These are phyloP conservation scores for Philopotamus ludificatus DNA, from an alignment of 1,140 invertebrate species.

Conservation along the genomic window DNA sequence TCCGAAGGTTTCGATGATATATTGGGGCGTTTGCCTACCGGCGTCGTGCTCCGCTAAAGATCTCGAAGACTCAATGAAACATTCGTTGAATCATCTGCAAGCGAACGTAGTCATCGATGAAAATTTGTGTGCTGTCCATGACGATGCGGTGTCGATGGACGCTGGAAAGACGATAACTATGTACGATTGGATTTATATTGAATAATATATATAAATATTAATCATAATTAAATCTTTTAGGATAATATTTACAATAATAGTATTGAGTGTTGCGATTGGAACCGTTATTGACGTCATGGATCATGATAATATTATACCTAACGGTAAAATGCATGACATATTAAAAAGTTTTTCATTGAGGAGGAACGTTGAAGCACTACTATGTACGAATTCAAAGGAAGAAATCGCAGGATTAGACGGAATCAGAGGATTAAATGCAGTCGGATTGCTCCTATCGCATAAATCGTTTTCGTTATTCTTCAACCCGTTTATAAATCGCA, in stretches of 20 bases:
- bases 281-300: constrained; percentile 50
- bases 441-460: constrained; percentile 65
- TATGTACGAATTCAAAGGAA: constrained; percentile 55
- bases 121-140: constrained; percentile 52
- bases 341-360: constrained; percentile 68
- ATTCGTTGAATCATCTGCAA: constrained; percentile 22
- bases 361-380: constrained; percentile 60
- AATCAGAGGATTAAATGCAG: constrained; percentile 66
- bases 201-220: constrained; percentile 5
- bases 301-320: constrained; percentile 45
- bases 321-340: constrained; percentile 42
- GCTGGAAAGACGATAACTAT: constrained; percentile 51
- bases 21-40: constrained; percentile 65
- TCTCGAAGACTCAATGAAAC: constrained; percentile 54
- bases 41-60: constrained; percentile 59
- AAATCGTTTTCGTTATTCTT: constrained; percentile 75
- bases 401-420: constrained; percentile 68
- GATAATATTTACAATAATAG: constrained; percentile 46
- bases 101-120: constrained; percentile 26
- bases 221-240: constrained; percentile 25
- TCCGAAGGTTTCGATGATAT: constrained; percentile 60
- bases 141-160: constrained; percentile 43
- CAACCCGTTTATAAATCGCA: constrained; percentile 68
- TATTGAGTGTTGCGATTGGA: constrained; percentile 47
- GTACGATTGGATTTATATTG: constrained; percentile 46